phyloP scores from a whole-genome alignment of 1,140 invertebrate species.

The Euschistus heros region DNA sequence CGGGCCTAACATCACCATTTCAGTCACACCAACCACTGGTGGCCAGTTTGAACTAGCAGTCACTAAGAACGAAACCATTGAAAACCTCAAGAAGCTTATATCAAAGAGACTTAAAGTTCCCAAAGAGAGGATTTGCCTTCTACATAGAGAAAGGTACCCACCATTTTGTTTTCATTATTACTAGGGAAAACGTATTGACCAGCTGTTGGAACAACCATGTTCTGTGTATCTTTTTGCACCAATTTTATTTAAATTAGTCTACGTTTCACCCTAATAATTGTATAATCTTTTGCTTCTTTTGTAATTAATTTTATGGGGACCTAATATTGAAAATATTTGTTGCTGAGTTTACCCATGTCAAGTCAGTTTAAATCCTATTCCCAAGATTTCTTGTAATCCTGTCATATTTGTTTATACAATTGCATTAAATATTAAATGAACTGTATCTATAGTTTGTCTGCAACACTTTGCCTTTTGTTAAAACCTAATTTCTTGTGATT shows the following conservation, averaged over 20 bases:
- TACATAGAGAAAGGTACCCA: slow-evolving; percentile 75
- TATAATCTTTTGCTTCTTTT: neutral
- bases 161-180: slow-evolving; percentile 17
- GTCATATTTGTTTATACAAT: no score
- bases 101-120: slow-evolving; percentile 84
- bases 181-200: slow-evolving; percentile 14
- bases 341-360: no score
- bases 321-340: neutral
- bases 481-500: no score
- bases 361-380: no score
- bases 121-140: slow-evolving; percentile 81
- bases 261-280: no score
- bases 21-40: slow-evolving; percentile 79
- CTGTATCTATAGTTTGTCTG: no score
- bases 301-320: no score
- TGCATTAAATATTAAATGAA: no score
- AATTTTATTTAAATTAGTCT: no score
- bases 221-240: neutral
- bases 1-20: slow-evolving; percentile 50
- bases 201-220: slow-evolving; percentile 7
- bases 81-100: slow-evolving; percentile 79
- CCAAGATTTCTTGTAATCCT: no score
- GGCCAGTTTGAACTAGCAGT: slow-evolving; percentile 76
- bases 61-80: slow-evolving; percentile 65
- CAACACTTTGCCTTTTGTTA: no score